Conservation (phyloP, 2,113 vertebrate species). For the Tamias sibiricus region DNA sequence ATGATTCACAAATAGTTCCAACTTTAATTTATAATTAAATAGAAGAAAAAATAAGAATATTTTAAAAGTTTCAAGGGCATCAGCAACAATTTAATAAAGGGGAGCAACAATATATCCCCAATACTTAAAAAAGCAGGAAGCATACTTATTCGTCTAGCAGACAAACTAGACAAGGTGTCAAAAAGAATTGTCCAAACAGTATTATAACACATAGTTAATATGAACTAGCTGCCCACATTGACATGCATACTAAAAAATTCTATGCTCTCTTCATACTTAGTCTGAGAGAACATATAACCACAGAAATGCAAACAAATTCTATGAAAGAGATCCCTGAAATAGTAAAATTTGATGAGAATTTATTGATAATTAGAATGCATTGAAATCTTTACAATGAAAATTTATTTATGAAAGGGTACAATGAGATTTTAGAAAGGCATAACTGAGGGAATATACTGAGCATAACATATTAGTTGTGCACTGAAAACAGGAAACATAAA, state of each 20-base stretch:
- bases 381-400: background rate
- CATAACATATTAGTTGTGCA: background rate
- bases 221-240: background rate
- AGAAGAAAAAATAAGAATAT: background rate
- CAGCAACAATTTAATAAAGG: background rate
- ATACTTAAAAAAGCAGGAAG: background rate
- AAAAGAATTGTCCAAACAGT: background rate
- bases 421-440: background rate
- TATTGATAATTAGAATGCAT: conserved; percentile 5
- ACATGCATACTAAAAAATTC: background rate
- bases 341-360: background rate
- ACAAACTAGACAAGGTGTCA: background rate
- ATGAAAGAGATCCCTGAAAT: background rate
- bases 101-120: background rate
- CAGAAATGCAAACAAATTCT: background rate
- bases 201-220: background rate
- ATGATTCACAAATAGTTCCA: background rate
- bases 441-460: background rate
- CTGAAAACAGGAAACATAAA: background rate
- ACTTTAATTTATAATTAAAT: background rate
- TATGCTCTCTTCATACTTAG: background rate
- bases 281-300: background rate
- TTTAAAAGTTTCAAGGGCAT: background rate
- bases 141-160: background rate
- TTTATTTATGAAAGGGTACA: background rate